Evolutionary conservation across 2,113 vertebrate species (phyloP), one percentile per base, ranked within the genome.

Genomic region (Gadus macrocephalus): DNA sequence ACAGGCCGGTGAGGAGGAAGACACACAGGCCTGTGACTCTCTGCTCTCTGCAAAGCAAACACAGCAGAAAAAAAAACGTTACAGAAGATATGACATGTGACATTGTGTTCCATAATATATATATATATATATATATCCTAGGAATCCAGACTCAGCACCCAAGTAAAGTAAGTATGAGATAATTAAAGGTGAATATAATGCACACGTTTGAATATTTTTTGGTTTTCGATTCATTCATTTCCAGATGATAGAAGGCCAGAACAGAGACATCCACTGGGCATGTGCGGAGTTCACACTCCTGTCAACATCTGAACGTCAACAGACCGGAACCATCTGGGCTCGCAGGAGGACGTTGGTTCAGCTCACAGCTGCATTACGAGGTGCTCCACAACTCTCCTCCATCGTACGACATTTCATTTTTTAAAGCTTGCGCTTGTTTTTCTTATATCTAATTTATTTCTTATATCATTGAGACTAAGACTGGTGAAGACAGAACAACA

Each of bases 1-100:
- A 98, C 12, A 98, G 87, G n/a, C 97, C 97, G 0, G 97, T 99
- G 78, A 99, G 93, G 76, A 99, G 85, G 89, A 99, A 99, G 53
- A 99, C 97, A 0, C 78, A 85, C 27, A 95, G 79, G 20, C 97
- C 97, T 0, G 97, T 98, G 71, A 98, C 90, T 78, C 97, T 91
- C 90, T 99, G 97, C 87, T 99, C 97, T 88, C 97, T 99, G 88
- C 53, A 92, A 89, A 15, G 61, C 81, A 88, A 72, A 67, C 28
- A 63, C 19, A 66, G 16, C 53, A 55, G 62, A 15, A 74, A 9
- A 20, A 20, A 20, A 61, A 19, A 62, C 4, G 59, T 64, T 72
- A 35, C 16, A 16, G 0, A 15, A 49, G 75, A 66, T 2, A 20
- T 15, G 2, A 55, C 53, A 15, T 55, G 53, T 15, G 16, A 55